Conservation (phyloP, 2,113 vertebrate genomes). For the Odocoileus virginianus region DNA sequence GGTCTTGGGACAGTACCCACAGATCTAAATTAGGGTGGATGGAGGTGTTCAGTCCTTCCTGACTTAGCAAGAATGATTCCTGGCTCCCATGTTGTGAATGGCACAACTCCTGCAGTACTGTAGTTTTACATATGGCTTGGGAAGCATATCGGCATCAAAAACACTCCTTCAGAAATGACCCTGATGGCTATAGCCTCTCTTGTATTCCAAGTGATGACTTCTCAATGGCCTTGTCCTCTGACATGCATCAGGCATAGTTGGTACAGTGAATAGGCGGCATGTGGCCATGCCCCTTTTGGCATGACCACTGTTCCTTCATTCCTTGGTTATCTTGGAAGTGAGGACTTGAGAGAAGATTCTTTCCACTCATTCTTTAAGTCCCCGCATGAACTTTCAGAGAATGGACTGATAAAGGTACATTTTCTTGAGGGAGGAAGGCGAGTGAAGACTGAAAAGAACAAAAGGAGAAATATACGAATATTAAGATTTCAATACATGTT, state of each 20-base stretch:
- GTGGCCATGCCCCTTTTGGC: neutral
- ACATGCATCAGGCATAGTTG: neutral
- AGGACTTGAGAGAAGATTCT: neutral
- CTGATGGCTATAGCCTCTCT: neutral
- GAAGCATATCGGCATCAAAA: neutral
- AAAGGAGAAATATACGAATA: neutral
- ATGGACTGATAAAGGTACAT: neutral
- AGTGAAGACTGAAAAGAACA: neutral
- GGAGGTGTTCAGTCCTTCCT: neutral
- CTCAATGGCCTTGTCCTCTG: neutral
- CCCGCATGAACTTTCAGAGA: neutral
- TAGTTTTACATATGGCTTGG: neutral
- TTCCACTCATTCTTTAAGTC: neutral
- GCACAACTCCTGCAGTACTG: neutral
- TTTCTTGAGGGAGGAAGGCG: neutral
- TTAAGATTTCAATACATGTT: neutral
- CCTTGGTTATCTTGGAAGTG: neutral
- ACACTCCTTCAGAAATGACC: neutral
- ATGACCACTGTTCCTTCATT: neutral
- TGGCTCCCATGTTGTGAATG: neutral
- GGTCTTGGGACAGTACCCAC: neutral
- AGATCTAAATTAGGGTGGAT: neutral
- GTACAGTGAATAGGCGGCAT: fast-evolving
- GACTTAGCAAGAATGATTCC: neutral
- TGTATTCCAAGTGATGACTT: neutral